Evolutionary conservation across 53 echinoderm and acorn worm species (phyloP).

Genomic region (Paracentrotus lividus): DNA sequence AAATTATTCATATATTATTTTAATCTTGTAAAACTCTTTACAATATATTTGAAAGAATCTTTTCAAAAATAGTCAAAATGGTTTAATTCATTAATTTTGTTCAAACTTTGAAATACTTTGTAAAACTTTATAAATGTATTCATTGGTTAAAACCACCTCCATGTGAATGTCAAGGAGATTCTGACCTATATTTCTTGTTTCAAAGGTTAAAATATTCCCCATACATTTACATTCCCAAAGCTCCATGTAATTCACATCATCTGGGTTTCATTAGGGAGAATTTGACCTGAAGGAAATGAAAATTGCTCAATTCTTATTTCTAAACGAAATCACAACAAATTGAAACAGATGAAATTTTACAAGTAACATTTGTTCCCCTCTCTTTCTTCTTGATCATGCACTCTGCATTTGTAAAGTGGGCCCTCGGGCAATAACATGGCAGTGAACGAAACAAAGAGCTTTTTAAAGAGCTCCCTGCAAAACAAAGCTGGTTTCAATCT

Average conservation of each 20-base stretch:
- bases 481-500: no score
- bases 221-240: neutral
- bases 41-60: no score
- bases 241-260: conserved; percentile 32
- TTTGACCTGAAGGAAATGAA: conserved; percentile 54
- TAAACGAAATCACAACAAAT: conserved; percentile 33
- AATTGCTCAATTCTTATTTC: conserved; percentile 33
- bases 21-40: no score
- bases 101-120: no score
- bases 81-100: no score
- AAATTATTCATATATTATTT: no score
- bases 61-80: no score
- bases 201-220: neutral
- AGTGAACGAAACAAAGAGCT: conserved; percentile 43
- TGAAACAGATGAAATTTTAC: conserved; percentile 43
- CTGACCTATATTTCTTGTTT: neutral
- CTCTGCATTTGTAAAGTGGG: neutral
- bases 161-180: neutral
- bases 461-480: neutral
- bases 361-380: conserved; percentile 42
- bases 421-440: conserved; percentile 52
- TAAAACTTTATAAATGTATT: neutral
- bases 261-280: conserved; percentile 7
- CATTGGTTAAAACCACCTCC: neutral
- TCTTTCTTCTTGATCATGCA: neutral